Evolutionary conservation across 2,113 vertebrate genomes (phyloP), one percentile per base, ranked within the genome.

Genomic region (Labeo catla): DNA sequence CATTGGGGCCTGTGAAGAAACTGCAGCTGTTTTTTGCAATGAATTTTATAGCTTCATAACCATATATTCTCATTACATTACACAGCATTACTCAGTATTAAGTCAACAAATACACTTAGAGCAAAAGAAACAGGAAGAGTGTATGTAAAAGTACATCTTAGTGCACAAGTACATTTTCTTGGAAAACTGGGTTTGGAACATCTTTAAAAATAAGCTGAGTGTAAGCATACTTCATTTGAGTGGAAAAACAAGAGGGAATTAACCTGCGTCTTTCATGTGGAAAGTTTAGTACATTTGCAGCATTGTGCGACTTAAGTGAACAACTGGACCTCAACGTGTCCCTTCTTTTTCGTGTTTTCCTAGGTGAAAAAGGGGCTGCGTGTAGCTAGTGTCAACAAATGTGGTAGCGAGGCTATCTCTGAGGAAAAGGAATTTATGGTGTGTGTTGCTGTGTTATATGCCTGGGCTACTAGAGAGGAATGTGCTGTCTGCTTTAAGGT

Each of bases 401-500:
- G 73, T 77, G 89, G 63, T 19, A 72, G 76, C 79, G 81, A 90
- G 88, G 89, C 83, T 8, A 87, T 92, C 92, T 86, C 92, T 72
- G 86, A 91, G 93, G 93, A 89, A 89, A 90, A 47, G 66, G 83
- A 84, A 73, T 91, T 91, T 94, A 94, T 93, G 90, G 92, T 84
- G 90, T 92, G 93, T 91, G 90, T 89, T 92, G 88, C 92, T 91
- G 86, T 90, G 92, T 90, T 90, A 90, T 89, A 57, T 90, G 91
- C 90, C 91, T 89, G 54, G 11, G 86, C 90, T 43, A 80, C 89
- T 83, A 89, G 81, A 23, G 85, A 89, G 93, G 92, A 95, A 94
- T 93, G 92, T 86, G 89, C 86, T 89, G 39, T 63, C 92, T 90
- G 93, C 91, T 93, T 93, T 93, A 94, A 89, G 87, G 91, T 92